Evolutionary conservation across 2,797 vertebrate species (phyloP), one percentile per base, ranked within the genome.

Genomic region (Dromococcyx pavoninus): DNA sequence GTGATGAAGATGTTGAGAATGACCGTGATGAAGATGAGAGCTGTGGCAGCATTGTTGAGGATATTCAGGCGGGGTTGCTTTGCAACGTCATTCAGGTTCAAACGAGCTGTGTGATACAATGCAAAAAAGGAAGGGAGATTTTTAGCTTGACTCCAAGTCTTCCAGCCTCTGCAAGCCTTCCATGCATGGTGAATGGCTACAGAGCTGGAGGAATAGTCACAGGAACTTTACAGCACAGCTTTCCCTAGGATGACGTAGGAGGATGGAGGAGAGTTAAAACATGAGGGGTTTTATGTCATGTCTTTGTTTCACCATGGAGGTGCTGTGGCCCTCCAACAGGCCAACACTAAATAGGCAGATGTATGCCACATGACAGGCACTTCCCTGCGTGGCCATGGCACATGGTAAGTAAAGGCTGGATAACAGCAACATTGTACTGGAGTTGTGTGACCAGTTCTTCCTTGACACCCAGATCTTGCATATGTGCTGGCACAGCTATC

Each of bases 1-100:
- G 98, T 98, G 97, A 99, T 99, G 97, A 99, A 99, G 97, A 99
- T 97, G 92, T 99, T 99, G 98, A 98, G 95, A 94, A 99, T 96
- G 75, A 99, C 98, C 4, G 98, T 98, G 97, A 99, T 86, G 95
- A 99, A 99, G 94, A 99, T 98, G 78, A 99, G 83, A 33, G 96
- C 74, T 9, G 98, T 99, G 53, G 98, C 96, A 10, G 94, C 46
- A 1, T 99, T 99, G 98, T 99, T 99, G 96, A 99, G 97, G 67
- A 98, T 95, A 75, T 99, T 97, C 76, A 99, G 97, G 27, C 88
- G 96, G 82, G 97, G 98, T 65, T 99, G 99, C 95, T 99, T 99
- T 75, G 96, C 91, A 11, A 98, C 97, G 2, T 98, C 97, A 1
- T 97, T 99, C 87, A 99, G 93, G 96, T 99, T 98, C 96, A 98